Evolutionary conservation across 2,888 invertebrate species (phyloP).

Genomic region (Epistrophe grossulariae): DNA sequence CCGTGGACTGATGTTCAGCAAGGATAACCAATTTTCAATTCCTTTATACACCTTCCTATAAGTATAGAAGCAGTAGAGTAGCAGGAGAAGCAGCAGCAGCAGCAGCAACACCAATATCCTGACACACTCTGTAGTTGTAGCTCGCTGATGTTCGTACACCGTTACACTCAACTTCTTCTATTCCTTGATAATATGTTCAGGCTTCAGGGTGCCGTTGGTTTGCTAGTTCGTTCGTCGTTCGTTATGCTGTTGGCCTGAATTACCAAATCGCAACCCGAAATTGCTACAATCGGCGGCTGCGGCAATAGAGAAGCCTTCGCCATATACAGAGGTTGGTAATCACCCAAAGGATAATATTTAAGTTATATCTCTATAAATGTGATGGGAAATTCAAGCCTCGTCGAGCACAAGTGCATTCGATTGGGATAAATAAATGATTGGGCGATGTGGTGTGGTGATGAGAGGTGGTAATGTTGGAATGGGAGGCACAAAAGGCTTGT

Average conservation of each 20-base stretch:
- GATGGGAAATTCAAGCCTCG: conserved; percentile 57
- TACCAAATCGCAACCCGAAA: conserved; percentile 49
- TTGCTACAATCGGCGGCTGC: conserved; percentile 56
- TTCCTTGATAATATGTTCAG: conserved; percentile 13
- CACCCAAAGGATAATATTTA: conserved; percentile 65
- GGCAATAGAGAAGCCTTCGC: conserved; percentile 37
- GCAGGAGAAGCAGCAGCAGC: conserved; percentile 1
- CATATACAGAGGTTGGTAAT: conserved; percentile 52
- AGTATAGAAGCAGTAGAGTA: conserved; percentile 21
- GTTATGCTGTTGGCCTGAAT: conserved; percentile 63
- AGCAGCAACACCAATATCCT: conserved; percentile 63
- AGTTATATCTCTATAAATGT: conserved; percentile 36
- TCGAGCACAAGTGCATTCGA: conserved; percentile 65
- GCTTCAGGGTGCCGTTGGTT: conserved; percentile 35
- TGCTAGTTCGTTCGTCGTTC: conserved; percentile 20
- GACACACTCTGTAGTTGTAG: conserved; percentile 42
- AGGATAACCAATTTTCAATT: conserved; percentile 62
- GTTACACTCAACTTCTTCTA: conserved; percentile 29
- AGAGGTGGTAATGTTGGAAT: background rate
- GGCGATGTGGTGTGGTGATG: background rate
- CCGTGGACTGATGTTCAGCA: conserved; percentile 60
- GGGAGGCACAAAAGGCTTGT: conserved; percentile 21
- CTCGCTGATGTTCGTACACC: conserved; percentile 28
- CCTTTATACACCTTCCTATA: conserved; percentile 32
- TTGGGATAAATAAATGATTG: conserved; percentile 71